phyloP scores from a whole-genome alignment of 2,888 invertebrate genomes.

The Zygogramma bicolorata region DNA sequence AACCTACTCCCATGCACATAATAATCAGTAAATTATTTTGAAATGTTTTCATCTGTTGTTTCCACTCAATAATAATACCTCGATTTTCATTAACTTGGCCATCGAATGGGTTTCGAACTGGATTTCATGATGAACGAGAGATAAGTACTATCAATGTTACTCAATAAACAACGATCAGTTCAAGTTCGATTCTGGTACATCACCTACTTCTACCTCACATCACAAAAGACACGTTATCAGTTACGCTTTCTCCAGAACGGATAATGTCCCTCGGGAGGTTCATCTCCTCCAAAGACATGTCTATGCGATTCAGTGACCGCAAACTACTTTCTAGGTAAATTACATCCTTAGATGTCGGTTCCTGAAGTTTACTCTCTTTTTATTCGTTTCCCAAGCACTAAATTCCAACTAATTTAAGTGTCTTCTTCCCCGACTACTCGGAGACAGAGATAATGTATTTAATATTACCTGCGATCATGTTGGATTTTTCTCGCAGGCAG shows the following conservation, averaged over 20 bases:
- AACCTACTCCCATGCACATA: too few species aligned
- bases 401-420: constrained; percentile 49
- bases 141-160: too few species aligned
- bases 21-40: too few species aligned
- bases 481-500: constrained; percentile 24
- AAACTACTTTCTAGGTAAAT: constrained; percentile 22
- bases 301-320: constrained; percentile 8
- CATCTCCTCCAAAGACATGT: neutral
- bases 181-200: too few species aligned
- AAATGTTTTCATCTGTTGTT: too few species aligned
- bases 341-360: constrained; percentile 15
- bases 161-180: too few species aligned
- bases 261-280: neutral
- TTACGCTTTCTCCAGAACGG: neutral
- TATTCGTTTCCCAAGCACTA: constrained; percentile 31
- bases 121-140: too few species aligned
- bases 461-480: constrained; percentile 40
- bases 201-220: too few species aligned
- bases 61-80: too few species aligned
- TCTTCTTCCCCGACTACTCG: constrained; percentile 30
- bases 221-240: neutral
- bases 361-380: constrained; percentile 13
- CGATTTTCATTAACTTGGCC: too few species aligned
- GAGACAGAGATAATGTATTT: constrained; percentile 33
- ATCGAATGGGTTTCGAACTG: too few species aligned